Conservation (phyloP, 2,888 invertebrate species). For the Digitonthophagus gazella region DNA sequence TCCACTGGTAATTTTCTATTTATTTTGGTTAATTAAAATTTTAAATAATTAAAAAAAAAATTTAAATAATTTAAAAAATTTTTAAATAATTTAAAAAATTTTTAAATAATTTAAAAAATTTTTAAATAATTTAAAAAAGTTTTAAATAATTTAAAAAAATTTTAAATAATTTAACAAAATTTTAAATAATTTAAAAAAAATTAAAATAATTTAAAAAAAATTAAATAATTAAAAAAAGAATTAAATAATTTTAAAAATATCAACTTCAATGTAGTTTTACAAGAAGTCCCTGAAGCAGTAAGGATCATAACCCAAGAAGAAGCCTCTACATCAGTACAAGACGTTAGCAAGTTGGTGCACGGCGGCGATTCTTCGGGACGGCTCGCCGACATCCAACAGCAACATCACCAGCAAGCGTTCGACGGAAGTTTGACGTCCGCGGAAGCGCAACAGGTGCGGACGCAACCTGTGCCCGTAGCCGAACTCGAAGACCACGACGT, state of each 20-base stretch:
- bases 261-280: constrained; percentile 47
- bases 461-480: constrained; percentile 46
- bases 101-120: too few relatives aligned
- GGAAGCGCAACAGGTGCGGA: constrained; percentile 58
- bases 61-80: too few relatives aligned
- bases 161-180: too few relatives aligned
- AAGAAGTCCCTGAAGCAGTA: constrained; percentile 61
- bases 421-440: constrained; percentile 57
- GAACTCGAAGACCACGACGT: constrained; percentile 47
- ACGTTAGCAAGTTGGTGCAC: constrained; percentile 29
- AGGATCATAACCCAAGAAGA: constrained; percentile 57
- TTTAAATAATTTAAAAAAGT: too few relatives aligned
- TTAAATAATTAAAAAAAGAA: too few relatives aligned
- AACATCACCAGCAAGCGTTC: constrained; percentile 42
- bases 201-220: not conserved
- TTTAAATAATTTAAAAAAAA: too few relatives aligned
- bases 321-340: constrained; percentile 36
- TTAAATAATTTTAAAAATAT: constrained; percentile 26
- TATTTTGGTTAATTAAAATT: too few relatives aligned
- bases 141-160: too few relatives aligned
- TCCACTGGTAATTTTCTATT: constrained; percentile 38
- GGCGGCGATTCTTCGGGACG: constrained; percentile 50
- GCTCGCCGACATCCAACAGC: constrained; percentile 45
- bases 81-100: too few relatives aligned
- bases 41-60: too few relatives aligned